Evolutionary conservation across 2,888 invertebrate genomes (phyloP).

Genomic region (Nomada ferruginata): DNA sequence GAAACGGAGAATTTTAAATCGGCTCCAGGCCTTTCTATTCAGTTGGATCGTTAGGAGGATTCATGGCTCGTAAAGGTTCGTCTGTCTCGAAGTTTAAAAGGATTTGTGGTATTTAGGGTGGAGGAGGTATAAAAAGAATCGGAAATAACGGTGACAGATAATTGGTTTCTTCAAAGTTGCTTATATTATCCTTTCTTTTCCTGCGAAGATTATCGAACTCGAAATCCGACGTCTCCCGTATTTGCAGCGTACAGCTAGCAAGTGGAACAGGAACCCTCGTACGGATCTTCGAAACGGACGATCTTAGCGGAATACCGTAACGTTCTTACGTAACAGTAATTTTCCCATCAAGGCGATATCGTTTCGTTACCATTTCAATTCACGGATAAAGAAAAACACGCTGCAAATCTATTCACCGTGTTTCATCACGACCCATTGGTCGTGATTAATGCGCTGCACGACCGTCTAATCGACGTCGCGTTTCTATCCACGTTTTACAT

Average conservation of each 20-base stretch:
- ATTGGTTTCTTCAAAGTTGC: not conserved
- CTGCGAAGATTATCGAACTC: too few relatives aligned
- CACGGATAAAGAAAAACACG: slow-evolving; percentile 38
- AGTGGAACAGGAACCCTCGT: not conserved
- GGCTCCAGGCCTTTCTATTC: not conserved
- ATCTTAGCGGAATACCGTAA: not conserved
- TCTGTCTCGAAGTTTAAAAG: not conserved
- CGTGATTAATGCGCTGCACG: slow-evolving; percentile 62
- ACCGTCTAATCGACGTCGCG: slow-evolving; percentile 56
- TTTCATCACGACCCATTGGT: slow-evolving; percentile 53
- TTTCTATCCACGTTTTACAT: slow-evolving; percentile 49
- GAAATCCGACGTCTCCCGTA: not conserved
- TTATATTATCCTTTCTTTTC: not conserved
- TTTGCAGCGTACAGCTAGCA: not conserved
- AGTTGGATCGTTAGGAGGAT: not conserved
- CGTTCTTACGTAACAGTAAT: slow-evolving; percentile 1
- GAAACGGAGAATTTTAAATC: slow-evolving; percentile 4
- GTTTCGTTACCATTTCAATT: slow-evolving; percentile 1
- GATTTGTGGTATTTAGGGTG: not conserved
- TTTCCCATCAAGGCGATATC: not conserved
- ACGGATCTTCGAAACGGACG: not conserved
- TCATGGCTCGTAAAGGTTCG: not conserved
- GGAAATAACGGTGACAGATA: not conserved
- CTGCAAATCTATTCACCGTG: slow-evolving; percentile 43
- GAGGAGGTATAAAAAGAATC: not conserved